A percentile compares a stretch with the other conserved stretches of the same genome.
Conservation (phyloP, 2,797 vertebrate species). For the Sus cebifrons region DNA sequence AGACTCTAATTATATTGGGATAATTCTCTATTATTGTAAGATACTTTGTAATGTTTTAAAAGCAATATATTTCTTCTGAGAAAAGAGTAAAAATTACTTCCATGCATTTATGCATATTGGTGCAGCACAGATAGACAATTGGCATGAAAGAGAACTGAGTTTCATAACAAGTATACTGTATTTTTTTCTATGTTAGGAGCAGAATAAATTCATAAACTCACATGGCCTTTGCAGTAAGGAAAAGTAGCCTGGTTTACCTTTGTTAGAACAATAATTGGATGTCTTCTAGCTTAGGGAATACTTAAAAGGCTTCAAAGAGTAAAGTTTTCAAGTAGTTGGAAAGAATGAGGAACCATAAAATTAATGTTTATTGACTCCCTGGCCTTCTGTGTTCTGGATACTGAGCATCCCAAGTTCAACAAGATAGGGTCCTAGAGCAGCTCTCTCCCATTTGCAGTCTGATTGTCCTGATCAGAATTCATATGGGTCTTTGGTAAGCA, state of each 20-base stretch:
- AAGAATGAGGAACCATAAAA: constrained; percentile 9
- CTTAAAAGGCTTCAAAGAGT: background rate
- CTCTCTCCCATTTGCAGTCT: background rate
- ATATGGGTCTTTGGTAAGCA: constrained; percentile 22
- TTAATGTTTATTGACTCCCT: background rate
- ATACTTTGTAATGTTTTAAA: constrained; percentile 29
- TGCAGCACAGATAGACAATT: background rate
- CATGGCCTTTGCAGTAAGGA: constrained; percentile 12
- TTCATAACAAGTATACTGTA: background rate
- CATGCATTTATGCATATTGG: background rate
- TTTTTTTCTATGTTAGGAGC: background rate
- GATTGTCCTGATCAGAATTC: constrained; percentile 2
- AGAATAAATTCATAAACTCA: constrained; percentile 31
- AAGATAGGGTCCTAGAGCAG: background rate
- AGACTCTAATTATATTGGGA: background rate
- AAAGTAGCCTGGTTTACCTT: background rate
- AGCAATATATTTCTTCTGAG: background rate
- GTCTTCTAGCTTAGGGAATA: background rate
- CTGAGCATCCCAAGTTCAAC: background rate
- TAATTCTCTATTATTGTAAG: background rate
- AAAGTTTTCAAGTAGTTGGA: constrained; percentile 53
- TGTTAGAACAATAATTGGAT: constrained; percentile 1
- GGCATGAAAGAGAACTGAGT: background rate
- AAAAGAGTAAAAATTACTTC: background rate
- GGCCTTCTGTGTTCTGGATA: background rate